Evolutionary conservation across 2,888 invertebrate genomes (phyloP).

Genomic region (Cataglyphis cursor): DNA sequence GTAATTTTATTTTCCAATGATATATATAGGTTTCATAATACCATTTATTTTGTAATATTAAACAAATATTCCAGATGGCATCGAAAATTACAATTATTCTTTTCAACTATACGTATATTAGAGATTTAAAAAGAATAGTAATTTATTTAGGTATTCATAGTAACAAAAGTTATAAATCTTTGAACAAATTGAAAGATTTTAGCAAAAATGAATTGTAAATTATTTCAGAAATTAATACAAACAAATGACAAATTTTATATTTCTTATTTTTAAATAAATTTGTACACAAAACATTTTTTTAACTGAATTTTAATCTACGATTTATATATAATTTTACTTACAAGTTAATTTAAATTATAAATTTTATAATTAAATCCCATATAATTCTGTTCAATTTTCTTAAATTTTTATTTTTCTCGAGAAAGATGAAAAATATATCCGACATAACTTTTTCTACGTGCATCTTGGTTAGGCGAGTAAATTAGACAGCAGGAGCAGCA

Average conservation of each 20-base stretch:
- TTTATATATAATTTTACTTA: neutral
- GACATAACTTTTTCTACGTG: constrained; percentile 28
- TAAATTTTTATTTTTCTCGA: neutral
- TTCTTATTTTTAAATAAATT: neutral
- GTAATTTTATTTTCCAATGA: neutral
- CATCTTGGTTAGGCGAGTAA: constrained; percentile 30
- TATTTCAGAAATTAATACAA: neutral
- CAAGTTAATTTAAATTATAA: neutral
- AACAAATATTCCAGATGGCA: neutral
- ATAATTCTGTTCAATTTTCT: neutral
- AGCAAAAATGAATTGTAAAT: neutral
- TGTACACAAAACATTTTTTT: neutral
- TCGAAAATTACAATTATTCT: neutral
- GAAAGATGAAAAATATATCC: constrained; percentile 17
- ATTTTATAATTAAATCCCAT: neutral
- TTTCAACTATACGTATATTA: neutral
- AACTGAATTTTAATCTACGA: no score
- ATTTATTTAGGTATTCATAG: neutral
- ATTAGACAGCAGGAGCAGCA: constrained; percentile 17
- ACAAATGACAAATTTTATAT: neutral
- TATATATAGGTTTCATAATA: neutral
- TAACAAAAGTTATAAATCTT: neutral
- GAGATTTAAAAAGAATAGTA: constrained; percentile 5
- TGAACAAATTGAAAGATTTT: constrained; percentile 13
- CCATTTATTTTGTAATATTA: neutral